Evolutionary conservation across 2,888 invertebrate genomes (phyloP), one percentile per base, ranked within the genome.

Genomic region (Actias luna): DNA sequence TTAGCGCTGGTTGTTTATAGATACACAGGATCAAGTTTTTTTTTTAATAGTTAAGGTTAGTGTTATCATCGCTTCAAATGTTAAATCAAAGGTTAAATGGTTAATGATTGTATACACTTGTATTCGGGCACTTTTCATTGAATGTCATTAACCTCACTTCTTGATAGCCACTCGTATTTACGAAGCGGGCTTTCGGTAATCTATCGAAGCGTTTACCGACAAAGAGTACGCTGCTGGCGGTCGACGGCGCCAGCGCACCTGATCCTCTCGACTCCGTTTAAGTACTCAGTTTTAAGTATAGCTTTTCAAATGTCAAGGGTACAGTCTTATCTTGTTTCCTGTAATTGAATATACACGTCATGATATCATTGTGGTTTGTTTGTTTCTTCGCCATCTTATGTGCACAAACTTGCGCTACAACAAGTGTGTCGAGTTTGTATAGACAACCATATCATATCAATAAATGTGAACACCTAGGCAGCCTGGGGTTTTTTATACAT

Each of bases 171-270:
- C 46, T 39, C 29, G 50, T 42, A 36, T 50, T 58, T 58, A 46
- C 46, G 18, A 42, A 60, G 31, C 31, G 33, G n/a, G 50, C 33
- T 14, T 50, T 50, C 18, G 50, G 59, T 55, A 55, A 55, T 55
- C 52, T 55, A 27, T 29, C 29, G 52, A 76, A 71, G 62, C 65
- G 68, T 58, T 68, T 58, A 64, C 79, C 76, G 77, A 74, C 82
- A 84, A 82, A 84, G 79, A 64, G 65, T 62, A 29, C 52, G 29
- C 52, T 55, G 52, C 29, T 64, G 76, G 82, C 61, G 39, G 61
- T 61, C 55, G 57, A 36, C 42, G 61, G 61, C 82, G 84, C 80
- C 82, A 58, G 72, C 73, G 76, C 80, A 81, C 78, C 83, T 83
- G 76, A 74, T 72, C 77, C 84, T 80, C 79, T 80, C 79, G 80